Evolutionary conservation across 2,888 invertebrate species (phyloP), one percentile per base, ranked within the genome.

Genomic region (Lasioglossum marginatum): DNA sequence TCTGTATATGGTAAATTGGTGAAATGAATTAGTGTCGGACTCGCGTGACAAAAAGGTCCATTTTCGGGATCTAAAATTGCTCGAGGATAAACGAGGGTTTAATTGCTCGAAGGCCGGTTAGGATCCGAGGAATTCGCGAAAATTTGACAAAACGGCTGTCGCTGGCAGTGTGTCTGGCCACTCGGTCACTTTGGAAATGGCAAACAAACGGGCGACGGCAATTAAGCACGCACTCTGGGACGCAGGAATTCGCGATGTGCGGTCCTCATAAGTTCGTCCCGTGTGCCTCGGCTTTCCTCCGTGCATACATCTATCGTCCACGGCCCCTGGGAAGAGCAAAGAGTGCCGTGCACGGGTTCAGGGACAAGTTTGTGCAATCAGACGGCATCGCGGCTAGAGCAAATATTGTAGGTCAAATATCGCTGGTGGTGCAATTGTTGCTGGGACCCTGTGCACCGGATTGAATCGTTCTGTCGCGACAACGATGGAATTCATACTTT

Each of bases 191-290:
- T 80, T 57, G 72, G 83, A 77, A 68, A 83, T 37, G 16, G 86
- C 76, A 79, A 85, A 88, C 73, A 83, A 75, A 27, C 76, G 85
- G 77, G 74, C 75, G 68, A 70, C 68, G 87, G 82, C 77, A 80
- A 88, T 87, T 86, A 87, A 88, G 85, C 77, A 71, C 86, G 84
- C 86, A 81, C 77, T 77, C 78, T 63, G 70, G 70, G 70, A 70
- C 60, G 74, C 27, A 73, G 77, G 87, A 91, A 90, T 91, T 89
- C 87, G 82, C 84, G 85, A 90, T 87, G 89, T 88, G 89, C 82
- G 90, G 90, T 87, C 88, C 74, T 85, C 72, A 52, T 48, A 77
- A 45, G 37, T 79, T 81, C 78, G 82, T 74, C 60, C 77, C 77
- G 83, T 66, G 81, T 31, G 75, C 45, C 66, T n/a, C n/a, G 14